Conservation (phyloP, 2,113 vertebrate genomes). For the Halcyon senegalensis region DNA sequence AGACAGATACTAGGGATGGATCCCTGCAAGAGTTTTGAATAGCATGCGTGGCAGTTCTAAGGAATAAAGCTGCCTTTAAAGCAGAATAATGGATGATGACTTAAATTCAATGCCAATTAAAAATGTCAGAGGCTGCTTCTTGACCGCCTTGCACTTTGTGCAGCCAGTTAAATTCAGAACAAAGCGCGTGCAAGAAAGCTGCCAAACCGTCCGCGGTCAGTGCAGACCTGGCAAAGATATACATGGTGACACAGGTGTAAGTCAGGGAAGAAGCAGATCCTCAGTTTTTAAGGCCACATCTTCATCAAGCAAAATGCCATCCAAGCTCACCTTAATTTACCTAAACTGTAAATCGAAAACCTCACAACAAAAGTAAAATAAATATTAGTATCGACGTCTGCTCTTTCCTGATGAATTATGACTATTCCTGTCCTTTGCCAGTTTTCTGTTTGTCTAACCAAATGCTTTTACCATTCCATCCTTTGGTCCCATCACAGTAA, state of each 20-base stretch:
- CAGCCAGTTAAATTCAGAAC: constrained; percentile 46
- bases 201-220: neutral
- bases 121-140: constrained; percentile 58
- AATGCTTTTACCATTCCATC: neutral
- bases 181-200: neutral
- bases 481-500: neutral
- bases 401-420: neutral
- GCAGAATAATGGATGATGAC: constrained; percentile 39
- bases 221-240: neutral
- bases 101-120: constrained; percentile 61
- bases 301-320: neutral
- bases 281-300: neutral
- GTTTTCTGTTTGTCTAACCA: neutral
- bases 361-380: neutral
- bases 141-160: constrained; percentile 47
- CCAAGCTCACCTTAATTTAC: neutral
- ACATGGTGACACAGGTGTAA: neutral
- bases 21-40: constrained; percentile 45
- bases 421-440: neutral
- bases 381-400: neutral
- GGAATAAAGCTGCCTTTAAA: constrained; percentile 31
- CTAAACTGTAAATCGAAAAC: neutral
- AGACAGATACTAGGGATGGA: constrained; percentile 48
- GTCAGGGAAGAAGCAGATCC: neutral
- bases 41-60: constrained; percentile 8